Conservation (phyloP, 2,797 vertebrate species). For the Numenius phaeopus region DNA sequence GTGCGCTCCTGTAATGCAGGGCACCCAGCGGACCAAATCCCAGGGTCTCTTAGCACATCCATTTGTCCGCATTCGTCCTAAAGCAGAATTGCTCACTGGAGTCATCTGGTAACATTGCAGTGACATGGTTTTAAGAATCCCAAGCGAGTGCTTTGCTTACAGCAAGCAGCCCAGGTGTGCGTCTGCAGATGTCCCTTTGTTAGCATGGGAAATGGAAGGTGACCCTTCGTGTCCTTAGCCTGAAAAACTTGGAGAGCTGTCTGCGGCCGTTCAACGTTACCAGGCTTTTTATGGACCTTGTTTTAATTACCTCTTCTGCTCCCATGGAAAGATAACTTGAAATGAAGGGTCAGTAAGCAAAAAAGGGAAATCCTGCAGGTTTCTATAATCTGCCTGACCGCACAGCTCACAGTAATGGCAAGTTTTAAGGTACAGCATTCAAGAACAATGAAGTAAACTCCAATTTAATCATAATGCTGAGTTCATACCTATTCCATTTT, state of each 20-base stretch:
- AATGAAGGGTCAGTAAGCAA: neutral
- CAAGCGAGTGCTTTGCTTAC: neutral
- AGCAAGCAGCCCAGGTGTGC: fast-evolving
- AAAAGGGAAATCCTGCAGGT: neutral
- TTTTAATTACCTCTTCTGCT: neutral
- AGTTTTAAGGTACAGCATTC: neutral
- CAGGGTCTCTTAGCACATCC: neutral
- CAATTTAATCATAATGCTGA: neutral
- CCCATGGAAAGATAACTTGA: neutral
- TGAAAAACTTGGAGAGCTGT: neutral
- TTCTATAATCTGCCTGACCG: neutral
- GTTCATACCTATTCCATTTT: neutral
- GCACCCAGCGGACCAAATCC: neutral
- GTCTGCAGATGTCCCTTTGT: neutral
- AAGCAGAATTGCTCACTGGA: neutral
- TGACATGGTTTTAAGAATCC: neutral
- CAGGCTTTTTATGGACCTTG: neutral
- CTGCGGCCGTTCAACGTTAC: neutral
- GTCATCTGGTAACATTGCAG: neutral
- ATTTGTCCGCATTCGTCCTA: neutral
- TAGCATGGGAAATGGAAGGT: neutral
- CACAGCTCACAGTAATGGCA: neutral
- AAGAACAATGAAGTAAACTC: neutral
- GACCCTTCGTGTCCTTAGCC: neutral
- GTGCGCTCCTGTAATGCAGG: fast-evolving